Evolutionary conservation across 1,140 invertebrate species (phyloP), one percentile per base, ranked within the genome.

Genomic region (Archivesica marissinica): DNA sequence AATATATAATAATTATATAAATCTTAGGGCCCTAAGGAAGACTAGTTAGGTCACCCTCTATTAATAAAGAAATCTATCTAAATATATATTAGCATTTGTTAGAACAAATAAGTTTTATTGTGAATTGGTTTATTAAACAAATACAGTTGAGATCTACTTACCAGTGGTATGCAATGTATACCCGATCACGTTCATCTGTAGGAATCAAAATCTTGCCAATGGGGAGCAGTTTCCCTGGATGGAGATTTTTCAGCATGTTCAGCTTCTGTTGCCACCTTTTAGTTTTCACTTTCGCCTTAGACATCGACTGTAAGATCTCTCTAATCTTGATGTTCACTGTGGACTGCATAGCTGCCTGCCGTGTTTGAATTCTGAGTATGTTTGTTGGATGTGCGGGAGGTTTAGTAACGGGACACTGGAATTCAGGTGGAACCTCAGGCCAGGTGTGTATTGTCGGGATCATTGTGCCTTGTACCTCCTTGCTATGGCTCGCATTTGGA

Each of bases 151-250:
- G 17, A 44, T 44, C 17, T 64, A 2, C 66, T 33, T 72, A 83
- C 80, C 54, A 52, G 25, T 74, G 80, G 28, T 33, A 50, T 23
- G 47, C 35, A 15, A 83, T 59, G 38, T 64, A 74, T 0, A 74
- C 33, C 0, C 68, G 44, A 33, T 83, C 80, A 35, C 15, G 30
- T 3, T 74, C 54, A 25, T 74, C 47, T 47, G 6, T 56, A n/a
- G 80, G 80, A 2, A 83, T 72, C 23, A 83, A 7, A 20, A 83
- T 83, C 15, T 75, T 74, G 1, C 54, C 70, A 25, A 75, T 30
- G 23, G 64, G 25, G 20, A 54, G 25, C 23, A 74, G 25, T 25
- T 64, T 74, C 30, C 75, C 68, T 35, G 35, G 52, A 6, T 39
- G 80, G 0, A 83, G 52, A 17, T 11, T 75, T 33, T 52, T 54